phyloP scores from a whole-genome alignment of 2,113 vertebrate genomes.

The Bubalus kerabau region DNA sequence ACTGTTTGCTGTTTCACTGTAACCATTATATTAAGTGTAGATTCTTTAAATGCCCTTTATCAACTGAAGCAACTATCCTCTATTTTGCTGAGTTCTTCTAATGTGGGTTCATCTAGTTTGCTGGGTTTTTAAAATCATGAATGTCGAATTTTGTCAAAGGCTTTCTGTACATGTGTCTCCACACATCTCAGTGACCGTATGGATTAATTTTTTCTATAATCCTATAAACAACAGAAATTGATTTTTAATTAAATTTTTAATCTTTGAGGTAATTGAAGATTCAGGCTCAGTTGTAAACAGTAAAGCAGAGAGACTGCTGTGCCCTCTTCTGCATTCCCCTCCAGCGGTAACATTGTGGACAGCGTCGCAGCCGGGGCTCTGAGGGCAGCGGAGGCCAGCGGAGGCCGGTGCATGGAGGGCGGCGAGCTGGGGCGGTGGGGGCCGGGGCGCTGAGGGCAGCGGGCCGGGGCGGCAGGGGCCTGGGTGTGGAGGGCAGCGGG shows the following conservation, averaged over 20 bases:
- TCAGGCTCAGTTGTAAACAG: neutral
- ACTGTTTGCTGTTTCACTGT: neutral
- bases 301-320: neutral
- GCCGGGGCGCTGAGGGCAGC: too few relatives aligned
- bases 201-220: neutral
- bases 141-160: neutral
- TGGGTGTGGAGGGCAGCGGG: too few relatives aligned
- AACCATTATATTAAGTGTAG: neutral
- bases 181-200: neutral
- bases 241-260: neutral
- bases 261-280: neutral
- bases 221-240: neutral
- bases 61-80: neutral
- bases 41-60: too few relatives aligned
- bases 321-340: neutral
- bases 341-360: fast-evolving
- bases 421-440: too few relatives aligned
- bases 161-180: neutral
- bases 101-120: neutral
- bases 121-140: neutral
- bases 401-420: too few relatives aligned
- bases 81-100: neutral
- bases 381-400: too few relatives aligned
- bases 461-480: too few relatives aligned
- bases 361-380: too few relatives aligned